phyloP scores from a whole-genome alignment of 1,140 invertebrate genomes.

The Drosophila bocki region DNA sequence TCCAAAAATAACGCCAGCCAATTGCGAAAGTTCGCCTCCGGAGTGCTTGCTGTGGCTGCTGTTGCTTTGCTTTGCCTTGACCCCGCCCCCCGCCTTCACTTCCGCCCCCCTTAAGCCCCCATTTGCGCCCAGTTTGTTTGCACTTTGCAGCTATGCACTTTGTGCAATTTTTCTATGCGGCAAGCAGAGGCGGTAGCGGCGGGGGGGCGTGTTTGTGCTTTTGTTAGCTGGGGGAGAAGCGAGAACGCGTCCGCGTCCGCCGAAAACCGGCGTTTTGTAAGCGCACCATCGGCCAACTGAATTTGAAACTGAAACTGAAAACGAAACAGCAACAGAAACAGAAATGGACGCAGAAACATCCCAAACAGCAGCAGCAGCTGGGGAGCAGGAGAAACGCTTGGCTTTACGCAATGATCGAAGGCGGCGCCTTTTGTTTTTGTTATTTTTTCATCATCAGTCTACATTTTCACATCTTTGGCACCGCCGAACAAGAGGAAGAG shows the following conservation, averaged over 20 bases:
- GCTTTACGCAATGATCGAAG: slow-evolving; percentile 80
- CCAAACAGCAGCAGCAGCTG: slow-evolving; percentile 24
- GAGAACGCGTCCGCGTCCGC: slow-evolving; percentile 42
- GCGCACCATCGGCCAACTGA: slow-evolving; percentile 76
- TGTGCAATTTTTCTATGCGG: slow-evolving; percentile 40
- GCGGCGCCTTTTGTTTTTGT: slow-evolving; percentile 62
- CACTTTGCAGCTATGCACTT: slow-evolving; percentile 13
- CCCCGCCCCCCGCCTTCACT: background rate
- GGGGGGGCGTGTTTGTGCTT: background rate
- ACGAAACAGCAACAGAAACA: slow-evolving; percentile 45
- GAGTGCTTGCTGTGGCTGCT: slow-evolving; percentile 8
- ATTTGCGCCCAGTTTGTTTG: background rate
- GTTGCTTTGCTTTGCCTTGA: background rate
- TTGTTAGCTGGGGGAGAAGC: slow-evolving; percentile 22
- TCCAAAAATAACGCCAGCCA: slow-evolving; percentile 73
- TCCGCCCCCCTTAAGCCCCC: background rate
- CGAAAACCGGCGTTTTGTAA: slow-evolving; percentile 79
- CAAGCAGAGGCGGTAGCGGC: background rate
- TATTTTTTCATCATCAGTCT: slow-evolving; percentile 72
- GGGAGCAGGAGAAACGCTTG: slow-evolving; percentile 29
- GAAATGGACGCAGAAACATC: slow-evolving; percentile 26
- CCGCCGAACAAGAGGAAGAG: slow-evolving; percentile 13
- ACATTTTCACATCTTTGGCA: slow-evolving; percentile 73
- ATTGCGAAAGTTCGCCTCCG: slow-evolving; percentile 67
- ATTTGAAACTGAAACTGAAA: slow-evolving; percentile 58